Conservation (phyloP, 2,888 invertebrate species). For the Cactoblastis cactorum region DNA sequence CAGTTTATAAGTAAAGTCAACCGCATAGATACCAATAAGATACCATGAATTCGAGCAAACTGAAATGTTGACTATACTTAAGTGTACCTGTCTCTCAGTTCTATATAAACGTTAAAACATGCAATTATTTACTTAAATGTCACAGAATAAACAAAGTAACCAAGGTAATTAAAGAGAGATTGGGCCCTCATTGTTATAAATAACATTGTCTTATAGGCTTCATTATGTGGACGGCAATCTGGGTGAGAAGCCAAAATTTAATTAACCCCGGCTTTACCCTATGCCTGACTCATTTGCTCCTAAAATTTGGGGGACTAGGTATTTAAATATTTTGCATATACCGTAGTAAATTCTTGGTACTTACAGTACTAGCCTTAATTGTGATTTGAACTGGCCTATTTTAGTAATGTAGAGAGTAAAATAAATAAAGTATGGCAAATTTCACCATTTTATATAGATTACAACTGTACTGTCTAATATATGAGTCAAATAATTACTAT, state of each 20-base stretch:
- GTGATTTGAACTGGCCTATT: too few relatives aligned
- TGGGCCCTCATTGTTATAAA: slow-evolving; percentile 4
- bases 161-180: background rate
- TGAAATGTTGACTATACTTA: too few relatives aligned
- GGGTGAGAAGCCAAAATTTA: slow-evolving; percentile 8
- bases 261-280: slow-evolving; percentile 8
- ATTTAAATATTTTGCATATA: background rate
- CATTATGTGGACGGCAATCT: slow-evolving; percentile 9
- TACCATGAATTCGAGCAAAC: too few relatives aligned
- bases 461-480: too few relatives aligned
- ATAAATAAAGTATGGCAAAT: too few relatives aligned
- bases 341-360: too few relatives aligned
- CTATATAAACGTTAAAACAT: background rate
- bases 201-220: slow-evolving; percentile 4
- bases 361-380: too few relatives aligned
- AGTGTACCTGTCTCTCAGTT: background rate
- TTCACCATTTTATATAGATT: too few relatives aligned
- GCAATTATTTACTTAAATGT: background rate
- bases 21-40: too few relatives aligned
- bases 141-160: background rate
- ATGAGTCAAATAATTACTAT: too few relatives aligned
- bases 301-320: background rate
- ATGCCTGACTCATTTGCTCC: background rate
- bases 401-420: too few relatives aligned
- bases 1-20: too few relatives aligned